Evolutionary conservation across 2,113 vertebrate genomes (phyloP), one percentile per base, ranked within the genome.

Genomic region (Sardina pilchardus): DNA sequence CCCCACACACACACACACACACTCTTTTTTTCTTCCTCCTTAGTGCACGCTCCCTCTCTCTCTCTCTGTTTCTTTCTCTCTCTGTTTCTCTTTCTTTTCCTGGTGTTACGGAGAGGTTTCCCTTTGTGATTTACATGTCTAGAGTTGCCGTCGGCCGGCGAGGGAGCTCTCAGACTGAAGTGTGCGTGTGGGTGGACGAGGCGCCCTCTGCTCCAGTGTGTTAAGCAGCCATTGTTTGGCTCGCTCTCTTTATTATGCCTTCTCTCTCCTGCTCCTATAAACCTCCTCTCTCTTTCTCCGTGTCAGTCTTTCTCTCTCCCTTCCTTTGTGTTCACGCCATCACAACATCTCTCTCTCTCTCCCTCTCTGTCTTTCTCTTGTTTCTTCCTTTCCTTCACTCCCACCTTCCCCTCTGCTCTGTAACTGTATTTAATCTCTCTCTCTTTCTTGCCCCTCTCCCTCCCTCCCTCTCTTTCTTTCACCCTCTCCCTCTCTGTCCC

Each of bases 401-500:
- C 14, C 47, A 12, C 42, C 30, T 47, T 84, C 53, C 39, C 7
- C 39, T 86, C 45, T 6, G 53, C 53, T 34, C 12, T 81, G 24
- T 39, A 26, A 48, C 26, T 36, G 0, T 36, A 16, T 1, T 42
- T 42, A 14, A 17, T 34, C 14, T 30, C 67, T 78, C 12, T 78
- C 30, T 78, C 71, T 78, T 19, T 10, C 67, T 75, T 44, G 8
- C 26, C 63, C 30, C n/a, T 30, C 63, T 71, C 26, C 42, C 36
- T 36, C 81, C 56, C 17, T 63, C 50, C 30, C 63, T 42, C 30
- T 56, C 14, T 53, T 3, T 34, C 67, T 47, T 5, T 26, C 59
- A 9, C 6, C 9, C 59, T 63, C 59, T 84, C 39, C 81, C n/a
- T 45, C 83, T 80, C 71, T 80, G 24, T 81, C 34, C 80, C 45